These are phyloP conservation scores for Erpornis zantholeuca DNA, from an alignment of 2,113 vertebrate genomes.

Conservation along the genomic window DNA sequence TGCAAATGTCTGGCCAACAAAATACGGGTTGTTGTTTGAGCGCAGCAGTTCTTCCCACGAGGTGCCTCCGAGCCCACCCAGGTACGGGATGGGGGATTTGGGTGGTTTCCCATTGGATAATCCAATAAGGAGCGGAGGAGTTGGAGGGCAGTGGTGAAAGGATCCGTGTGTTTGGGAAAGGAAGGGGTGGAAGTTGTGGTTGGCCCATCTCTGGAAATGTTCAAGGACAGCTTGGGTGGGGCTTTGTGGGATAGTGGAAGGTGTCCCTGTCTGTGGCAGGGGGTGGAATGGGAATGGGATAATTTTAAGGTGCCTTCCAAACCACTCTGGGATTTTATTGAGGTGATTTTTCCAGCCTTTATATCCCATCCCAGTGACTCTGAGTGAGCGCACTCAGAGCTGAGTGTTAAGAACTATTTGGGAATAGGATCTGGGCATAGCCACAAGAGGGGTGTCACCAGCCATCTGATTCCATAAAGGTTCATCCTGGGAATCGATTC, in stretches of 20 bases:
- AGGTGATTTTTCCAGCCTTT: neutral
- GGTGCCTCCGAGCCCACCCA: constrained; percentile 77
- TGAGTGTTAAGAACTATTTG: neutral
- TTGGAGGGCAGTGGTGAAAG: neutral
- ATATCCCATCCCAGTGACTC: neutral
- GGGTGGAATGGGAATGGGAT: neutral
- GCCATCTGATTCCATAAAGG: neutral
- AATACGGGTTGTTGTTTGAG: constrained; percentile 91
- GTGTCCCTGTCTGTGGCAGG: neutral
- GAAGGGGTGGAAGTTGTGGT: neutral
- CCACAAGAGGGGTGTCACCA: fast-evolving
- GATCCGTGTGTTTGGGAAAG: fast-evolving
- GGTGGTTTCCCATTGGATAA: neutral
- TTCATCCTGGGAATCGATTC: neutral
- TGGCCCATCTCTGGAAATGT: neutral
- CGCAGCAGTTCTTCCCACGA: constrained; percentile 84
- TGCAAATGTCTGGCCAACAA: constrained; percentile 90
- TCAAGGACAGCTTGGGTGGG: neutral
- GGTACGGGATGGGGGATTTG: constrained; percentile 66
- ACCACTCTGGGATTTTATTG: neutral
- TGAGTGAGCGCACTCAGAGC: neutral
- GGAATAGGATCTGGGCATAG: neutral
- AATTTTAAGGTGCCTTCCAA: neutral
- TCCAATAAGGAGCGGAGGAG: neutral
- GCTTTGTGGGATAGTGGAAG: neutral